Evolutionary conservation across 92 coral and sea anemone genomes (phyloP).

Genomic region (Epizoanthus ramosus): DNA sequence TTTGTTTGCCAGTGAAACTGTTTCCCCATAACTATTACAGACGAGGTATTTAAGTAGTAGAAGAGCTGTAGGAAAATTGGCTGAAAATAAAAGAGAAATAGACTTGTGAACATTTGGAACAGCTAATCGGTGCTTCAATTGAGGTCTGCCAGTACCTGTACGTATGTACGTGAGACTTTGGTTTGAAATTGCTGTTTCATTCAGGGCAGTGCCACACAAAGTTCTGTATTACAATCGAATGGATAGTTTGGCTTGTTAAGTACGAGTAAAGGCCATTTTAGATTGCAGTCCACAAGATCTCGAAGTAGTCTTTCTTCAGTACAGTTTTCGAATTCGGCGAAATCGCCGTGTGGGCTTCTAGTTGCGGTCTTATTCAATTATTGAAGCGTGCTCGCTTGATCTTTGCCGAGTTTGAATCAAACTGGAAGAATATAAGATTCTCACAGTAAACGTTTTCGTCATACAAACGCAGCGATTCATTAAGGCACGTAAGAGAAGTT

Average conservation of each 20-base stretch:
- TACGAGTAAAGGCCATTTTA: background rate
- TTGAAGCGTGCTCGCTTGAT: conserved; percentile 17
- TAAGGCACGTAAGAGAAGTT: conserved; percentile 7
- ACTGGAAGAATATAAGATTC: background rate
- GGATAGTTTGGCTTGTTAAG: background rate
- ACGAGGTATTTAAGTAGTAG: background rate
- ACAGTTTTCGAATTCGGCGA: conserved; percentile 13
- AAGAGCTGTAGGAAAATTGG: background rate
- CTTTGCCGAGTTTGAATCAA: conserved; percentile 16
- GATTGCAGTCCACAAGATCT: background rate
- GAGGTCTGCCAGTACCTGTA: background rate
- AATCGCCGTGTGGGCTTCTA: background rate
- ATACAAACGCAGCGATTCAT: background rate
- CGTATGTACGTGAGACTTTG: background rate
- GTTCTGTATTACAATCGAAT: background rate
- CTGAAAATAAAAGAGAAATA: background rate
- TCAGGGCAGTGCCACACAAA: background rate
- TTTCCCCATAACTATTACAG: background rate
- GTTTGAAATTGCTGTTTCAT: conserved; percentile 24
- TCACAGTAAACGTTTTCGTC: background rate
- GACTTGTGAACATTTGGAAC: background rate
- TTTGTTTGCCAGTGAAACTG: background rate
- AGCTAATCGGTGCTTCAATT: conserved; percentile 10
- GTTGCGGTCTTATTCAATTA: background rate
- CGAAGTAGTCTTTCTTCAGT: background rate